Base-by-base conservation (phyloP, 2,113 vertebrate genomes). In the Pycnonotus jocosus region DNA sequence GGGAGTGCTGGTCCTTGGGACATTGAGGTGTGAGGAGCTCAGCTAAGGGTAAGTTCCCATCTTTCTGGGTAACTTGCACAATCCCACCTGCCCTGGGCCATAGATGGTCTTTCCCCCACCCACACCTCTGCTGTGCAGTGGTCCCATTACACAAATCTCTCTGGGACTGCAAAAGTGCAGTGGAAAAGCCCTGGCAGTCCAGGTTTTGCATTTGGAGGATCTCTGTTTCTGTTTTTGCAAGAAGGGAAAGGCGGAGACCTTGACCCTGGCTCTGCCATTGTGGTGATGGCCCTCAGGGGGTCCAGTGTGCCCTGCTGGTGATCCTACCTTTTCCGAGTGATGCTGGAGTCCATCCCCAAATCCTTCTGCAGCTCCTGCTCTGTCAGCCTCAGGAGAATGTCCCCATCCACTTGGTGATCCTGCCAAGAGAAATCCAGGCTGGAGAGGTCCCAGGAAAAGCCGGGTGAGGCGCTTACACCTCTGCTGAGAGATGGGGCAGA, bases 331-430 rank as follows among this genome's bases (percentile, higher is more conserved):
- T 99, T 99, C 47, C 99, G 98, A 16, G 97, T 99, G 95, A 99
- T 98, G 85, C 98, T 97, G 25, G 98, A 98, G 19, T 96, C 96
- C 98, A 99, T 99, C 74, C 98, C 98, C 88, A 99, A 96, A 84
- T 99, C 99, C 8, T 88, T 84, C 68, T 87, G 97, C 86, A 99
- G 97, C 54, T 99, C 99, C 62, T 98, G 93, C 66, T 99, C 99
- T 0, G 98, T 99, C 88, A 99, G 97, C 81, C 98, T 98, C 76
- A 99, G 98, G 66, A 99, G 98, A 30, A 99, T 97, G 92, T 99
- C 99, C 35, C 99, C 99, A 53, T 99, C 99, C 71, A 99, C 99
- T 92, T 99, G 98, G 38, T 99, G 97, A 70, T 99, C 98, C 99
- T 99, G 90, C 73, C 87, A 76, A 93, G 51, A 94, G 58, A 94